These are phyloP conservation scores for Lycodopsis pacificus DNA, from an alignment of 2,797 vertebrate genomes.

Conservation along the genomic window DNA sequence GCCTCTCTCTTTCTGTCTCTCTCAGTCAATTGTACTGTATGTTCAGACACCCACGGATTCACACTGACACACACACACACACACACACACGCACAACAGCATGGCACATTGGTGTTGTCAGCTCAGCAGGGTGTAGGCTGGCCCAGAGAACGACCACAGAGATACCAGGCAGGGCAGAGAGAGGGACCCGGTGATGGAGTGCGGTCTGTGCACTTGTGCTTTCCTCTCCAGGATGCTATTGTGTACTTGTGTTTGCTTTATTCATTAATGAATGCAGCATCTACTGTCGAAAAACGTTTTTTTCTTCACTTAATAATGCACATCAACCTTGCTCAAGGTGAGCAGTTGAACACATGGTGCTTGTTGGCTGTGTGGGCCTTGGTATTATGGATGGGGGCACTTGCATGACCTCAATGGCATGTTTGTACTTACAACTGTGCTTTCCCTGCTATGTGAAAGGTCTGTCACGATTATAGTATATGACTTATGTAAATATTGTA, in stretches of 20 bases:
- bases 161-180: not conserved
- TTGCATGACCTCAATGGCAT: not conserved
- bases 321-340: slow-evolving; percentile 37
- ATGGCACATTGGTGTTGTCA: slow-evolving; percentile 56
- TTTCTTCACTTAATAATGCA: not conserved
- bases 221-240: not conserved
- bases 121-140: slow-evolving; percentile 55
- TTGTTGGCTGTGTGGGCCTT: slow-evolving; percentile 11
- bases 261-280: not conserved
- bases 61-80: slow-evolving; percentile 19
- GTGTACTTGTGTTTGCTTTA: slow-evolving; percentile 14
- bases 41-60: slow-evolving; percentile 18
- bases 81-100: slow-evolving; percentile 19
- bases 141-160: slow-evolving; percentile 48
- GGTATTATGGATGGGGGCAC: not conserved
- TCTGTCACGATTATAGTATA: not conserved
- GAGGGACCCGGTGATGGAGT: slow-evolving; percentile 20
- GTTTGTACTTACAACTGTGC: not conserved
- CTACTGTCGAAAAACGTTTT: not conserved
- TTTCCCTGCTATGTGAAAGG: not conserved
- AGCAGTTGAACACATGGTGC: slow-evolving; percentile 10
- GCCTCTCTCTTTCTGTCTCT: slow-evolving; percentile 26
- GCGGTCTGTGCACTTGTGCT: slow-evolving; percentile 25
- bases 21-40: slow-evolving; percentile 28
- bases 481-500: not conserved